These are phyloP conservation scores for Ancistrus triradiatus DNA, from an alignment of 2,113 vertebrate species.

Conservation along the genomic window DNA sequence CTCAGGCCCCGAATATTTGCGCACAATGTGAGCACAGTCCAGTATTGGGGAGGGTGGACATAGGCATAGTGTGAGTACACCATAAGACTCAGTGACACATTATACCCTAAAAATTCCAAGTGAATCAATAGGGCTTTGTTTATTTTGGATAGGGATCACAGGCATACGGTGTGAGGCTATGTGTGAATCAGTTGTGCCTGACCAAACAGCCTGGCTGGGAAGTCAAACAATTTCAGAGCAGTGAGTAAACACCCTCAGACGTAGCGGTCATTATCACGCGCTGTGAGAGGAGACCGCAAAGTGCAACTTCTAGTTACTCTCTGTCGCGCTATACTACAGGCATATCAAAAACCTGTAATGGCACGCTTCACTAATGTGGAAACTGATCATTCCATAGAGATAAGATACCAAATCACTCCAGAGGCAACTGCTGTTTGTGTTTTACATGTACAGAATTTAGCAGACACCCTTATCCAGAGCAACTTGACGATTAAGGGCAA, in stretches of 20 bases:
- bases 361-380: too few species aligned
- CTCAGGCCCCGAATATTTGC: too few species aligned
- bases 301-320: background rate
- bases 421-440: too few species aligned
- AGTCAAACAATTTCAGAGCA: slow-evolving; percentile 20
- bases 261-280: slow-evolving; percentile 20
- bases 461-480: too few species aligned
- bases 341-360: too few species aligned
- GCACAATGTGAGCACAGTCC: too few species aligned
- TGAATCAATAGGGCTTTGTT: slow-evolving; percentile 22
- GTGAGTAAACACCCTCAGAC: slow-evolving; percentile 18
- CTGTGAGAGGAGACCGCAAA: background rate
- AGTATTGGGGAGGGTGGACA: too few species aligned
- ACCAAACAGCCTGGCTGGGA: slow-evolving; percentile 22
- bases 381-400: too few species aligned
- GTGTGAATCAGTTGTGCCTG: slow-evolving; percentile 18
- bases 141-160: background rate
- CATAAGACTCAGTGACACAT: background rate
- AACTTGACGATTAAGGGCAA: too few species aligned
- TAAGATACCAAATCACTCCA: too few species aligned
- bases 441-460: too few species aligned
- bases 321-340: background rate
- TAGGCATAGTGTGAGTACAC: too few species aligned
- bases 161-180: background rate
- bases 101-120: background rate